Base-by-base conservation (phyloP, 1,140 invertebrate genomes). In the Drosophila ohnishii region DNA sequence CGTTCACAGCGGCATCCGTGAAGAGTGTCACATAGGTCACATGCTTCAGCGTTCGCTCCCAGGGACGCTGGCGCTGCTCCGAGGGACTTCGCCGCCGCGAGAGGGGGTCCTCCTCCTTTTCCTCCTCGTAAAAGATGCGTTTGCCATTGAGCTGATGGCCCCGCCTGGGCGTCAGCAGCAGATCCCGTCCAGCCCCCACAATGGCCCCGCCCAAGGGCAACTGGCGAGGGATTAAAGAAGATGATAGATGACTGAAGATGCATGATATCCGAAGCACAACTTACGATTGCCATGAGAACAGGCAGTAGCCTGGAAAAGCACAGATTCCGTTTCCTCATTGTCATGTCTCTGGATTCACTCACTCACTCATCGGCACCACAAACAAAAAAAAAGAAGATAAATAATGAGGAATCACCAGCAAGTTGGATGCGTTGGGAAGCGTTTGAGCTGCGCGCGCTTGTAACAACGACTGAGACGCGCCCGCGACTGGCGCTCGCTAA, bases 1-100 rank as follows among this genome's bases (percentile, higher is more conserved):
- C 93, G 74, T 78, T 92, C 58, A 70, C 92, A 4, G 87, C 82
- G 25, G 84, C 72, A 60, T 91, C 75, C 22, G 84, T 87, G 34
- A 91, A 93, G 39, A 94, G 91, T 3, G 93, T 93, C 19, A 94
- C 88, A 65, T 93, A 94, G n/a, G 93, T 93, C 62, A 93, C 93
- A 79, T 94, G 93, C 44, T 93, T 92, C 19, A 94, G 66, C 3
- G 93, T 93, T 56, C 93, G 93, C 75, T 94, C 93, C 94, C 94
- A 94, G 19, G 80, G 73, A 7, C 80, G 74, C 13, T 25, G 32
- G 9, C 9, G 48, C 28, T 32, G 25, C 78, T 39, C 53, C 11
- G 13, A n/a, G 2, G 45, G 4, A 19, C 4, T 14, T 6, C 16
- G 10, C 8, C 32, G 34, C 8, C 22, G 34, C 35, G 35, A 53